Evolutionary conservation across 2,888 invertebrate species (phyloP), one percentile per base, ranked within the genome.

Genomic region (Drosophila nr. fundita): DNA sequence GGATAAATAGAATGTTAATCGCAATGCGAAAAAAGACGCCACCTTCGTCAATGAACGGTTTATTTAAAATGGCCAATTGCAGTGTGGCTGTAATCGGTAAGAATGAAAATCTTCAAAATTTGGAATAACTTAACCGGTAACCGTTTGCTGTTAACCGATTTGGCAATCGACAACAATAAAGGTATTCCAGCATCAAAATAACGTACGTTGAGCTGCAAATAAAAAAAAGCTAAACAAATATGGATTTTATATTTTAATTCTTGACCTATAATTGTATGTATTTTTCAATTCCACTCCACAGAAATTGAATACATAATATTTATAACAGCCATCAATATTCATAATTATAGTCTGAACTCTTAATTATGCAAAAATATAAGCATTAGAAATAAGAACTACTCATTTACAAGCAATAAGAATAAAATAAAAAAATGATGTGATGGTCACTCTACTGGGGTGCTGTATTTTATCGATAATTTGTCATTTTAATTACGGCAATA

Each of bases 11-110:
- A 45, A 24, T 15, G 11, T 45, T 13, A 36, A 32, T 30, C 0
- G 29, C 30, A 40, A 50, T 60, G 66, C 24, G 27, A 49, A 68
- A 79, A 76, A 29, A 62, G 78, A 78, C 78, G 78, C 78, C 55
- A 76, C 80, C 79, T 79, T 69, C 54, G 48, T 29, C 57, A 85
- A 85, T 74, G 86, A 85, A 83, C 83, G 83, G 82, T 87, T 83
- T 77, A 85, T 85, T 83, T 83, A 76, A 72, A 87, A 82, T 83
- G 78, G 80, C 49, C 59, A 27, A 10, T 4, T 15, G 0, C 34
- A 76, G 58, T 68, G 80, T 78, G 71, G 40, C 78, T 72, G 76
- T 61, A 52, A 13, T 4, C 0, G 4, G 11, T 8, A 29, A n/a
- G 13, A 15, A 18, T 0, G 2, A 70, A 75, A 61, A 64, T 57